Base-by-base conservation (phyloP, 2,797 vertebrate species). In the Danio choprae region DNA sequence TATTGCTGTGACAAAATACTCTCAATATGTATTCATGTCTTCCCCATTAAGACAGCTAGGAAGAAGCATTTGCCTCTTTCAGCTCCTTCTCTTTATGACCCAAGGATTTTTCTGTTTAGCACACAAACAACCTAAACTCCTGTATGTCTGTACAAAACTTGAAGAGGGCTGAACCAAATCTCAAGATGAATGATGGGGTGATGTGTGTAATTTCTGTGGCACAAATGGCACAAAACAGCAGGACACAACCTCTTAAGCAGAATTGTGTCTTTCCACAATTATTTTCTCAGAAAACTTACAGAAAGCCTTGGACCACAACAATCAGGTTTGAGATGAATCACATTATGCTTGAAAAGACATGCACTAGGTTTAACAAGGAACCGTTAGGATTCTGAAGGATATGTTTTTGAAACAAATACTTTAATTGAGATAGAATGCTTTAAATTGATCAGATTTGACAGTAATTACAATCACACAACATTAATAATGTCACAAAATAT, bases 1-100 rank as follows among this genome's bases (percentile, higher is more conserved):
- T 58, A 53, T 73, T 73, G 70, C 53, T 59, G 58, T 73, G 41
- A 46, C 70, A 59, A 59, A 59, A 36, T 36, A 12, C 55, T 55
- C 4, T 29, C 29, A 29, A 1, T 55, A 55, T 5, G 55, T n/a
- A 46, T 29, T 58, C 13, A 44, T 58, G 22, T 29, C 20, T 71
- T 58, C 16, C 20, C 29, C 12, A 46, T 44, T 58, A 22, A 44
- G 69, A 58, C 6, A 43, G 53, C 53, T 58, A n/a, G 56, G 11
- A 20, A 16, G n/a, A n/a, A 56, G 29, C 38, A 40, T 56, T 72
- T 15, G 11, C 8, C 36, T 58, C 50, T 51, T 71, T 55, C 1
- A 41, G n/a, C 4, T 20, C 2, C 5, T 46, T 7, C n/a, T 56
- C 55, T 38, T 72, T 58, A 56, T 11, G 40, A 15, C 18, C 22